Evolutionary conservation across 2,888 invertebrate species (phyloP).

Genomic region (Andrena minutula): DNA sequence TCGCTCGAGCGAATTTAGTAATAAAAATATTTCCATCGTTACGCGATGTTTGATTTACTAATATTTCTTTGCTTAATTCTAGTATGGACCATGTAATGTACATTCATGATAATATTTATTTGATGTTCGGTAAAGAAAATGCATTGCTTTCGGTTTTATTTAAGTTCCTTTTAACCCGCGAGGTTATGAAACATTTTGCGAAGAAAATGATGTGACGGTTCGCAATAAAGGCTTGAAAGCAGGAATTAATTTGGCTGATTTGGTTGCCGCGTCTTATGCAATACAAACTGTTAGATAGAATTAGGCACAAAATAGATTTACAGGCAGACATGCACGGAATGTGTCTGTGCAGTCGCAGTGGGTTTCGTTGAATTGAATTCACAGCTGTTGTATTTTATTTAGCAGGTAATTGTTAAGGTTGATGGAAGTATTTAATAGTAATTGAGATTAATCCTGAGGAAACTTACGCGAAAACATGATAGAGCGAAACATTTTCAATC

Average conservation of each 20-base stretch:
- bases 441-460: neutral
- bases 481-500: slow-evolving; percentile 79
- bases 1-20: neutral
- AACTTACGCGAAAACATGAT: slow-evolving; percentile 79
- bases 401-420: neutral
- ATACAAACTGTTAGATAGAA: slow-evolving; percentile 45
- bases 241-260: slow-evolving; percentile 19
- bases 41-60: too few relatives aligned
- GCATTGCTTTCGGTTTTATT: neutral
- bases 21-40: neutral
- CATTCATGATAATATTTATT: neutral
- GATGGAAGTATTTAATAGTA: neutral
- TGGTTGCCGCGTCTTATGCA: slow-evolving; percentile 62
- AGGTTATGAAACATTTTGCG: slow-evolving; percentile 41
- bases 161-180: neutral
- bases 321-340: neutral
- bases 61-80: too few relatives aligned
- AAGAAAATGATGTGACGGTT: neutral
- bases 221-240: neutral
- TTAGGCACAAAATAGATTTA: slow-evolving; percentile 25
- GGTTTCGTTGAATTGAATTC: neutral
- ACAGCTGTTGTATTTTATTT: neutral
- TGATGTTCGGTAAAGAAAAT: neutral
- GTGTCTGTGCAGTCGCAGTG: neutral
- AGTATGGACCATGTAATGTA: neutral